These are phyloP conservation scores for Tauraco erythrolophus DNA, from an alignment of 2,113 vertebrate species.

Conservation along the genomic window DNA sequence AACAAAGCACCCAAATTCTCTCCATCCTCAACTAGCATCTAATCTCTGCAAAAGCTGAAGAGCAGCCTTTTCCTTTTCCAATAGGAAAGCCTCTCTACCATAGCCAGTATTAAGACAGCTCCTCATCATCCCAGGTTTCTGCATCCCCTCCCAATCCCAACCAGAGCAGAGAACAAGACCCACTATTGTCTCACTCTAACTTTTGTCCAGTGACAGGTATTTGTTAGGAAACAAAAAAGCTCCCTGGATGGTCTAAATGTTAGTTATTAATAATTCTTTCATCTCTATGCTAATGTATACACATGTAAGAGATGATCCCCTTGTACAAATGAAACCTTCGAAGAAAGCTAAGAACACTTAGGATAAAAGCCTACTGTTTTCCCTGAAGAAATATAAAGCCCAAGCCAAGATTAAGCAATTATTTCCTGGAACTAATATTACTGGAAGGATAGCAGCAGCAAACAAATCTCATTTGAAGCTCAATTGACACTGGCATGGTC, in stretches of 20 bases:
- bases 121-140: background rate
- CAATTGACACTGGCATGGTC: background rate
- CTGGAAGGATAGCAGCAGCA: background rate
- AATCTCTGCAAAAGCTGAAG: background rate
- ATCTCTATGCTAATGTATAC: background rate
- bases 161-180: background rate
- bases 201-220: background rate
- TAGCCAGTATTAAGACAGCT: background rate
- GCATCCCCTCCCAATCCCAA: background rate
- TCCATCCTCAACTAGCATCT: background rate
- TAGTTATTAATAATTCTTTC: background rate
- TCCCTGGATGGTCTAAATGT: background rate
- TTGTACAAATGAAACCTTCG: background rate
- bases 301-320: accelerated
- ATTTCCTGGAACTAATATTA: background rate
- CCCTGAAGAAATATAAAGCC: background rate
- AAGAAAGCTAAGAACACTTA: background rate
- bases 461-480: background rate
- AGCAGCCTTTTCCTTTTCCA: background rate
- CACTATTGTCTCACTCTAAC: background rate
- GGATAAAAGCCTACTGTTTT: background rate
- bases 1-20: background rate
- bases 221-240: background rate
- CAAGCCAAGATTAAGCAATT: background rate
- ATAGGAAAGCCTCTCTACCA: background rate